phyloP scores from a whole-genome alignment of 2,113 vertebrate genomes.

The Siniperca knerii region DNA sequence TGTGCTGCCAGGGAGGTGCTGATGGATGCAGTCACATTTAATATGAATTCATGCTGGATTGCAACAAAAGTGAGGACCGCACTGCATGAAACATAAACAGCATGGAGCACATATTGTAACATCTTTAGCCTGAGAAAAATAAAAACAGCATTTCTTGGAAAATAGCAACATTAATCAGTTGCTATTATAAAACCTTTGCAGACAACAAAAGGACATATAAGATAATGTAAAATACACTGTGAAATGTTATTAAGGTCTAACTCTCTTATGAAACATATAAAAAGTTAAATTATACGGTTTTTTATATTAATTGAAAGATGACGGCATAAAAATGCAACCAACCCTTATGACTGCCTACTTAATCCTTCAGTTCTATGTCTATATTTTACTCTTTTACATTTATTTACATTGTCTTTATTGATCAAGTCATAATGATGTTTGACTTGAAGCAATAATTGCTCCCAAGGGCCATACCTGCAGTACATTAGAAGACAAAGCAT shows the following conservation, averaged over 20 bases:
- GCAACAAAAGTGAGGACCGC: constrained; percentile 49
- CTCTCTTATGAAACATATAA: background rate
- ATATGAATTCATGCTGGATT: constrained; percentile 73
- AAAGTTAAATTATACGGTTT: background rate
- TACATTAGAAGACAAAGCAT: constrained; percentile 37
- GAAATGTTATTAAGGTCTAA: background rate
- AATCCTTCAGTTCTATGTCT: background rate
- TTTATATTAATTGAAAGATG: background rate
- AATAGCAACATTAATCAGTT: background rate
- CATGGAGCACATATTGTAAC: constrained; percentile 23
- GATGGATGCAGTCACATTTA: constrained; percentile 81
- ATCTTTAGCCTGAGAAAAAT: background rate
- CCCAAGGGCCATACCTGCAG: constrained; percentile 19
- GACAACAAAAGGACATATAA: background rate
- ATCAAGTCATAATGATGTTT: constrained; percentile 45
- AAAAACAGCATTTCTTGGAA: background rate
- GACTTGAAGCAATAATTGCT: constrained; percentile 49
- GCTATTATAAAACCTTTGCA: background rate
- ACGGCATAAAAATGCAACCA: background rate
- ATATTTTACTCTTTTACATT: constrained; percentile 18
- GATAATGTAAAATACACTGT: background rate
- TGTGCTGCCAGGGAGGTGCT: constrained; percentile 77
- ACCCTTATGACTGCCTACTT: background rate
- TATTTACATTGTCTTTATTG: constrained; percentile 8
- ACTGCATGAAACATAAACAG: constrained; percentile 32